Percentiles rank a stretch among this genome's conserved stretches.
Evolutionary conservation across 2,797 vertebrate species (phyloP).

Genomic region (Melanotaenia trifasciata): DNA sequence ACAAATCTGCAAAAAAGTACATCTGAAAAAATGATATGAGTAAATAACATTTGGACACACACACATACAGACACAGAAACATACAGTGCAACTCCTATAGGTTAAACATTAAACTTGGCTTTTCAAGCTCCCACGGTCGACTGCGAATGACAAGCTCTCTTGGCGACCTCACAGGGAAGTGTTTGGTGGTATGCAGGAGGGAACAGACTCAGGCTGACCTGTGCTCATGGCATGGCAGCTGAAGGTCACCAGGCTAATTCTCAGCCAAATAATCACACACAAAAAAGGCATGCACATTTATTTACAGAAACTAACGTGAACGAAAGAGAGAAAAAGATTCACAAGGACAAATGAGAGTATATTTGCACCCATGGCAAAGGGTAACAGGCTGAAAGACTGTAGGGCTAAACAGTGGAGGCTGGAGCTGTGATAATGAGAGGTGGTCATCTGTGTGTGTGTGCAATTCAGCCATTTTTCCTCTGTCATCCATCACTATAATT

Average conservation of each 20-base stretch:
- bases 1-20: slow-evolving; percentile 23
- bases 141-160: slow-evolving; percentile 56
- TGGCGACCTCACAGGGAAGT: slow-evolving; percentile 65
- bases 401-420: slow-evolving; percentile 1
- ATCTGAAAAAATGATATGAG: background rate
- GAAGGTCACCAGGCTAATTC: slow-evolving; percentile 47
- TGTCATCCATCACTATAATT: slow-evolving; percentile 63
- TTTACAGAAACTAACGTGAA: slow-evolving; percentile 47
- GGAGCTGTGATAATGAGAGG: slow-evolving; percentile 12
- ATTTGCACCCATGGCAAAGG: slow-evolving; percentile 21
- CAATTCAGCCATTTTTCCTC: slow-evolving; percentile 35
- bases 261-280: slow-evolving; percentile 42
- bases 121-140: slow-evolving; percentile 67
- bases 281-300: slow-evolving; percentile 21
- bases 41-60: background rate
- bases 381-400: slow-evolving; percentile 9
- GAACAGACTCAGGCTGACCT: slow-evolving; percentile 34
- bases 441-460: slow-evolving; percentile 24
- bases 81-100: slow-evolving; percentile 15
- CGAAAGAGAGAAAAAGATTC: slow-evolving; percentile 28
- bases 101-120: slow-evolving; percentile 72
- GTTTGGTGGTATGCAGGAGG: slow-evolving; percentile 30
- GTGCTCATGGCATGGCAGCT: slow-evolving; percentile 26
- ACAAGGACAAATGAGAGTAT: slow-evolving; percentile 47
- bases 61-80: background rate